Conservation (phyloP, 1,140 invertebrate genomes). For the Epicauta chinensis region DNA sequence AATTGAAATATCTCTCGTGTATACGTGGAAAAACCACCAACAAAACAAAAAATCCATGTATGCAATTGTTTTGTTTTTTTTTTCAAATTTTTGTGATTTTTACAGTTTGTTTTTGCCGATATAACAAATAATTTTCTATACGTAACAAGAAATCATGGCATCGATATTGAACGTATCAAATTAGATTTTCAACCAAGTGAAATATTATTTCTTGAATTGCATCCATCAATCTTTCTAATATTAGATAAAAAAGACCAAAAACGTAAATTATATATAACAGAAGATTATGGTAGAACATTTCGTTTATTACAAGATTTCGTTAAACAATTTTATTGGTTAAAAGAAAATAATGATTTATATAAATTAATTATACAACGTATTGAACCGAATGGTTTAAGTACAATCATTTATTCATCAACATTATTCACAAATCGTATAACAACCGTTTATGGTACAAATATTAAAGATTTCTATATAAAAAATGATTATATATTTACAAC, state of each 20-base stretch:
- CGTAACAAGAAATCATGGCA: constrained; percentile 67
- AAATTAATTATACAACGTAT: constrained; percentile 64
- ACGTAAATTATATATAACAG: constrained; percentile 68
- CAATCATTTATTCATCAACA: constrained; percentile 51
- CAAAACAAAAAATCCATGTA: no score
- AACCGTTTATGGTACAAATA: constrained; percentile 56
- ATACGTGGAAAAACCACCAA: no score
- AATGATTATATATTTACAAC: constrained; percentile 83
- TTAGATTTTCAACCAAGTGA: constrained; percentile 70
- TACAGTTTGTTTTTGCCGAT: constrained; percentile 80
- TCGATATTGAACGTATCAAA: constrained; percentile 51
- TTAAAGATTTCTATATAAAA: constrained; percentile 75
- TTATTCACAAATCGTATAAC: constrained; percentile 41
- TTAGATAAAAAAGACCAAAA: constrained; percentile 66
- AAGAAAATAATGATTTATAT: constrained; percentile 37
- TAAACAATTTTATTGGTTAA: constrained; percentile 68
- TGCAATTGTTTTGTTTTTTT: neutral
- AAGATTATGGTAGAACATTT: constrained; percentile 69
- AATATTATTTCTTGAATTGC: constrained; percentile 64
- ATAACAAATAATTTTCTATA: constrained; percentile 69
- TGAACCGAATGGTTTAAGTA: constrained; percentile 55
- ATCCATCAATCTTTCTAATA: constrained; percentile 53
- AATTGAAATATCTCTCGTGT: no score
- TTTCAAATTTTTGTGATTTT: constrained; percentile 30
- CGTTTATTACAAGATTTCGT: constrained; percentile 61